Conservation (phyloP, 2,113 vertebrate species). For the Austrofundulus limnaeus region DNA sequence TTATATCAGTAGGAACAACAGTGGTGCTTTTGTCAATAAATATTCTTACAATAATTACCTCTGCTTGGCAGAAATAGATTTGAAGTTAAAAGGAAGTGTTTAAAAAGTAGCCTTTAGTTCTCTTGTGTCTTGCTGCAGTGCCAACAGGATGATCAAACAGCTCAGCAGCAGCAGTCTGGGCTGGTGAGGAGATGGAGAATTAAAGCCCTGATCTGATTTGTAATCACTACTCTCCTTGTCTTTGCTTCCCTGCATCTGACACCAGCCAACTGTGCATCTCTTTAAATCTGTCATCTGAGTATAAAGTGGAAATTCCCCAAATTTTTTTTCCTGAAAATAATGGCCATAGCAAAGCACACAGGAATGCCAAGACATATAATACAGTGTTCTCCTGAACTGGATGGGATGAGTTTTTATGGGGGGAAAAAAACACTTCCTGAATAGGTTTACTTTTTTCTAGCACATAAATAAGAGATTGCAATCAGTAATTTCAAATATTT, state of each 20-base stretch:
- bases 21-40: slow-evolving; percentile 48
- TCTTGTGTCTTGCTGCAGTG: slow-evolving; percentile 38
- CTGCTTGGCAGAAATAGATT: slow-evolving; percentile 44
- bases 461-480: too few relatives aligned
- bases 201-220: slow-evolving; percentile 71
- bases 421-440: neutral
- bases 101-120: slow-evolving; percentile 54
- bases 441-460: neutral
- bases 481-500: neutral
- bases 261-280: slow-evolving; percentile 58
- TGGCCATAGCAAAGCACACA: slow-evolving; percentile 32
- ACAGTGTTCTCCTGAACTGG: slow-evolving; percentile 13
- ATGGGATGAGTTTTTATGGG: slow-evolving; percentile 4
- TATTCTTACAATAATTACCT: slow-evolving; percentile 62
- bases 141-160: slow-evolving; percentile 69
- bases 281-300: slow-evolving; percentile 61
- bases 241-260: slow-evolving; percentile 66
- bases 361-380: slow-evolving; percentile 43
- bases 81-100: slow-evolving; percentile 47
- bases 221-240: slow-evolving; percentile 69
- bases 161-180: slow-evolving; percentile 64
- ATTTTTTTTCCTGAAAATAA: slow-evolving; percentile 62
- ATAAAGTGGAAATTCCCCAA: slow-evolving; percentile 67
- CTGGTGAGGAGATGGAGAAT: slow-evolving; percentile 61
- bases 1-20: slow-evolving; percentile 51